These are phyloP conservation scores for Hemibagrus wyckioides DNA, from an alignment of 2,113 vertebrate species.

Conservation along the genomic window DNA sequence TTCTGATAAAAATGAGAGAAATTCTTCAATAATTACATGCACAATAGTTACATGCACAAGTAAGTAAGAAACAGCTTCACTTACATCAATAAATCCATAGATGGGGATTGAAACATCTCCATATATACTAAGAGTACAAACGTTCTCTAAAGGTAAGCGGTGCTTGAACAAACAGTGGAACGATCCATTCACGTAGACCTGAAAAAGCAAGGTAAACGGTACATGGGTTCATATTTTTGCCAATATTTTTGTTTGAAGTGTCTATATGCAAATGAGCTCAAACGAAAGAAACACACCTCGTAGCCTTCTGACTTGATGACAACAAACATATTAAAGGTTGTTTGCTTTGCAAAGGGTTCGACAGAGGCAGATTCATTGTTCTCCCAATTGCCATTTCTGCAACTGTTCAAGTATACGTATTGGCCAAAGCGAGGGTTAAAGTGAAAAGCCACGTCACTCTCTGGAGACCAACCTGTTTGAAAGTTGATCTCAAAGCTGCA, in stretches of 20 bases:
- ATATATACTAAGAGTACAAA: not conserved
- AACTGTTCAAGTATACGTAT: not conserved
- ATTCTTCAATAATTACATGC: too few relatives aligned
- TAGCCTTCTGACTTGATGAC: not conserved
- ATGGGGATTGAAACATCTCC: not conserved
- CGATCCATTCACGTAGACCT: constrained; percentile 35
- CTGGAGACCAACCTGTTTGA: not conserved
- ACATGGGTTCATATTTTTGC: too few relatives aligned
- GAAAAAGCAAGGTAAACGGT: not conserved
- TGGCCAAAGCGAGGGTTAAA: not conserved
- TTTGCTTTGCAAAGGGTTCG: not conserved
- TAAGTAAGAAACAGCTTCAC: not conserved
- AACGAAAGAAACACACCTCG: constrained; percentile 9
- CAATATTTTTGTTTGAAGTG: too few relatives aligned
- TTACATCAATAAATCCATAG: constrained; percentile 33
- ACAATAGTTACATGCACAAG: not conserved
- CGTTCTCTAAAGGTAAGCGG: constrained; percentile 2
- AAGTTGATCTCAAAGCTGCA: constrained; percentile 2
- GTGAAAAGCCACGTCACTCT: not conserved
- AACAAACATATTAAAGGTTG: not conserved
- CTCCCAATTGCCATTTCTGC: not conserved
- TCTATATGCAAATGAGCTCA: not conserved
- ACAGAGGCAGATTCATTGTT: not conserved
- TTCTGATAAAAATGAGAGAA: not conserved
- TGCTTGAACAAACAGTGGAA: constrained; percentile 18